A percentile compares a stretch with the other conserved stretches of the same genome.
Evolutionary conservation across 2,113 vertebrate genomes (phyloP).

Genomic region (Actenoides hombroni): DNA sequence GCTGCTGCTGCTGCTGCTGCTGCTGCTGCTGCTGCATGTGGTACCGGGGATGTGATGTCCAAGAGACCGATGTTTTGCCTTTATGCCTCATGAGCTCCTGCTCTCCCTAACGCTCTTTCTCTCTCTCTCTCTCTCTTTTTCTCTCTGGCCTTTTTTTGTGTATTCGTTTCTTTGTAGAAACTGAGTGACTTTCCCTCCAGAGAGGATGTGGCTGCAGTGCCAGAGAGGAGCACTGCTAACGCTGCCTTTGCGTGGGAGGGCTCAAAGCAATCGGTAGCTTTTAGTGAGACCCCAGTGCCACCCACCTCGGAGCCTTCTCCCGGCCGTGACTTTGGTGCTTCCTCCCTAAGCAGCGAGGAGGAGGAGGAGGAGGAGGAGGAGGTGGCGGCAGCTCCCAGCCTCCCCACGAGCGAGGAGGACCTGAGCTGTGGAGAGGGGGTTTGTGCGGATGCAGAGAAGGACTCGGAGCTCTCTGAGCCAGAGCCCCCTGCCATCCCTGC

Average conservation of each 20-base stretch:
- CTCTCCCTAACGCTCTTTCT: slow-evolving; percentile 61
- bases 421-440: slow-evolving; percentile 45
- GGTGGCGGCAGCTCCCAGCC: slow-evolving; percentile 28
- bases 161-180: slow-evolving; percentile 79
- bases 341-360: slow-evolving; percentile 68
- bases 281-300: slow-evolving; percentile 67
- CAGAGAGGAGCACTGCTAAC: slow-evolving; percentile 59
- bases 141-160: slow-evolving; percentile 66
- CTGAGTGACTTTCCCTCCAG: slow-evolving; percentile 68
- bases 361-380: slow-evolving; percentile 62
- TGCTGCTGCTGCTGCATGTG: background rate
- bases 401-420: slow-evolving; percentile 53
- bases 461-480: slow-evolving; percentile 9
- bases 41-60: background rate
- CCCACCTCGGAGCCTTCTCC: slow-evolving; percentile 41
- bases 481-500: slow-evolving; percentile 34
- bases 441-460: slow-evolving; percentile 51
- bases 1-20: background rate
- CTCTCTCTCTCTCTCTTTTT: slow-evolving; percentile 18
- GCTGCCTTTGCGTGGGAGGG: slow-evolving; percentile 67
- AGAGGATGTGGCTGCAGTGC: slow-evolving; percentile 74
- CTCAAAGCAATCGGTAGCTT: slow-evolving; percentile 60
- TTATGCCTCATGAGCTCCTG: slow-evolving; percentile 17
- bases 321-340: slow-evolving; percentile 36
- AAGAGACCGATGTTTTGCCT: slow-evolving; percentile 15